Percentiles rank a stretch among this genome's conserved stretches.
phyloP scores from a whole-genome alignment of 2,888 invertebrate genomes.

The Ligdia adustata region DNA sequence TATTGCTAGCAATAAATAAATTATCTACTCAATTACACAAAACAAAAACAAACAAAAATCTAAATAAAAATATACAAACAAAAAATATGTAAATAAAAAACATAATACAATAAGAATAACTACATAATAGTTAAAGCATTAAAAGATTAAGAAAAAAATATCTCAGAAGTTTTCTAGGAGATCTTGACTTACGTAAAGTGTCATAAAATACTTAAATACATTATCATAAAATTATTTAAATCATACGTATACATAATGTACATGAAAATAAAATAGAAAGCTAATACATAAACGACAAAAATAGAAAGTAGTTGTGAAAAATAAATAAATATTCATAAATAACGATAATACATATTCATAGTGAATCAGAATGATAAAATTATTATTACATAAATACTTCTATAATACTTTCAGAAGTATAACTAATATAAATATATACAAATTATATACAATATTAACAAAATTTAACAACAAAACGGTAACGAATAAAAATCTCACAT shows the following conservation, averaged over 20 bases:
- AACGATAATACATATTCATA: too few relatives aligned
- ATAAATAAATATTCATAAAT: conserved; percentile 20
- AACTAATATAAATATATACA: conserved; percentile 35
- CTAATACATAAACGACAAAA: conserved; percentile 13
- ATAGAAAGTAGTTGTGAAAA: conserved; percentile 8
- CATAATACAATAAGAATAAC: not conserved
- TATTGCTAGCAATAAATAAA: conserved; percentile 39
- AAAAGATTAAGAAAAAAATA: not conserved
- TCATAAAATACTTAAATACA: conserved; percentile 34
- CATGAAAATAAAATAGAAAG: conserved; percentile 21
- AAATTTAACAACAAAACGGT: conserved; percentile 38
- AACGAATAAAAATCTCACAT: conserved; percentile 51
- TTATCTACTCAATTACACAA: conserved; percentile 48
- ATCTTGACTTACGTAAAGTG: conserved; percentile 36
- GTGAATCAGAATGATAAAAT: too few relatives aligned
- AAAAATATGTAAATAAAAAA: not conserved
- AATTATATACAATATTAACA: conserved; percentile 35
- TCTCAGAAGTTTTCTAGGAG: conserved; percentile 23
- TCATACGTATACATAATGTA: conserved; percentile 31
- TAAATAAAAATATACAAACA: conserved; percentile 6
- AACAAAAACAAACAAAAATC: conserved; percentile 38
- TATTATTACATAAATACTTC: too few relatives aligned
- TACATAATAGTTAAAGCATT: not conserved
- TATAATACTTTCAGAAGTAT: conserved; percentile 19
- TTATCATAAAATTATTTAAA: conserved; percentile 22